Evolutionary conservation across 2,113 vertebrate genomes (phyloP).

Genomic region (Euleptes europaea): DNA sequence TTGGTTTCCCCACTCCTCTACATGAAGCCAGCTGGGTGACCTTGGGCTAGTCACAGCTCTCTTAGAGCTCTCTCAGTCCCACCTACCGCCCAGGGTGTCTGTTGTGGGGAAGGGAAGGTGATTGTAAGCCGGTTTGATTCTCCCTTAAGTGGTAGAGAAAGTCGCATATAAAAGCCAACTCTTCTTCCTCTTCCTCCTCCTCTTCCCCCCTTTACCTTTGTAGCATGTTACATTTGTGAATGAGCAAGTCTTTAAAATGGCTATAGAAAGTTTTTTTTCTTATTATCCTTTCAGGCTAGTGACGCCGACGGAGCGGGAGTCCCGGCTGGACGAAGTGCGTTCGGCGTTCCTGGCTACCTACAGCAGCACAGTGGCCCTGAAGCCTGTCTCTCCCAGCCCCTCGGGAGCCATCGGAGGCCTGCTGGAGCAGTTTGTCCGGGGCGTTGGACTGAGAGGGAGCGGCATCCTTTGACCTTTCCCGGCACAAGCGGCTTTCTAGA

Average conservation of each 20-base stretch:
- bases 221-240: too few relatives aligned
- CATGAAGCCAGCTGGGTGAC: too few relatives aligned
- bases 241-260: too few relatives aligned
- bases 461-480: slow-evolving; percentile 80
- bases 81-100: too few relatives aligned
- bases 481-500: not conserved
- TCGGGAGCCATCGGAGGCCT: slow-evolving; percentile 91
- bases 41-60: too few relatives aligned
- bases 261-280: not conserved
- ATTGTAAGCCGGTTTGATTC: too few relatives aligned
- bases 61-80: too few relatives aligned
- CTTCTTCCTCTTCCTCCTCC: not conserved
- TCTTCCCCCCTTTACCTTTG: not conserved
- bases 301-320: slow-evolving; percentile 80
- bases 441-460: slow-evolving; percentile 88
- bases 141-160: too few relatives aligned
- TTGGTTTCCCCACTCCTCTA: too few relatives aligned
- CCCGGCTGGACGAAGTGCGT: slow-evolving; percentile 90
- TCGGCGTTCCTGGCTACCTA: slow-evolving; percentile 91
- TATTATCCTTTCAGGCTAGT: slow-evolving; percentile 60
- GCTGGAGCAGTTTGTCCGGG: slow-evolving; percentile 94
- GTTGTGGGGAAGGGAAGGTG: too few relatives aligned
- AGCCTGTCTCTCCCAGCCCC: slow-evolving; percentile 83
- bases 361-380: slow-evolving; percentile 91
- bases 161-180: too few relatives aligned